Conservation (phyloP, 2,888 invertebrate genomes). For the Ennomos quercinarius region DNA sequence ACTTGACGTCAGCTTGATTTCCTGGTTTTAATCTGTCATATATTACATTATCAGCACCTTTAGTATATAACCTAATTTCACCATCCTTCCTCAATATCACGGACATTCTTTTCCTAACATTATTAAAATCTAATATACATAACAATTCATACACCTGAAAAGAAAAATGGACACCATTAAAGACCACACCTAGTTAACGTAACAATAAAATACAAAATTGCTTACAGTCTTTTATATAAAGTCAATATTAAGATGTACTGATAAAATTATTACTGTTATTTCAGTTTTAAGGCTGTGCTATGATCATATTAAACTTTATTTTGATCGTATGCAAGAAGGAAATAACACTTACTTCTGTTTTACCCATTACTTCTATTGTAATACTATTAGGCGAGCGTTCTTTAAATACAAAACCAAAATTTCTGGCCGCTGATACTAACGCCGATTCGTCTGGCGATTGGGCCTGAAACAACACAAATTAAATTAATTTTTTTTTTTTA, state of each 20-base stretch:
- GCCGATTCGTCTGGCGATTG: constrained; percentile 99
- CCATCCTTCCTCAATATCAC: constrained; percentile 95
- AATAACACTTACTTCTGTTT: constrained; percentile 85
- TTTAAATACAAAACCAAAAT: constrained; percentile 99
- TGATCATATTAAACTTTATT: background rate
- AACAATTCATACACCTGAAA: constrained; percentile 96
- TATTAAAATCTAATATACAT: constrained; percentile 99
- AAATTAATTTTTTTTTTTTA: no score
- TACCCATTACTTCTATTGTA: constrained; percentile 95
- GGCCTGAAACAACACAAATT: constrained; percentile 85
- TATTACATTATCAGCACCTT: constrained; percentile 99
- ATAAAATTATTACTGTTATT: no score
- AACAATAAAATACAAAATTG: no score
- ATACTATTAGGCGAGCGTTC: constrained; percentile 96
- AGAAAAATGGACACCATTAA: constrained; percentile 41
- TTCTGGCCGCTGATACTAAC: constrained; percentile 98
- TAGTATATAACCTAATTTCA: constrained; percentile 95
- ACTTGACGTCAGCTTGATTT: constrained; percentile 91
- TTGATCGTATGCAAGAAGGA: background rate
- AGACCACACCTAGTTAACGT: no score
- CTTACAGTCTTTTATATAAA: background rate
- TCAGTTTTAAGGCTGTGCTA: no score
- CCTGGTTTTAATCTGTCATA: constrained; percentile 93
- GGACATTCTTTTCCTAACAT: constrained; percentile 99
- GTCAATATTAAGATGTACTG: background rate